phyloP scores from a whole-genome alignment of 2,888 invertebrate genomes.

The Allophyes oxyacanthae region DNA sequence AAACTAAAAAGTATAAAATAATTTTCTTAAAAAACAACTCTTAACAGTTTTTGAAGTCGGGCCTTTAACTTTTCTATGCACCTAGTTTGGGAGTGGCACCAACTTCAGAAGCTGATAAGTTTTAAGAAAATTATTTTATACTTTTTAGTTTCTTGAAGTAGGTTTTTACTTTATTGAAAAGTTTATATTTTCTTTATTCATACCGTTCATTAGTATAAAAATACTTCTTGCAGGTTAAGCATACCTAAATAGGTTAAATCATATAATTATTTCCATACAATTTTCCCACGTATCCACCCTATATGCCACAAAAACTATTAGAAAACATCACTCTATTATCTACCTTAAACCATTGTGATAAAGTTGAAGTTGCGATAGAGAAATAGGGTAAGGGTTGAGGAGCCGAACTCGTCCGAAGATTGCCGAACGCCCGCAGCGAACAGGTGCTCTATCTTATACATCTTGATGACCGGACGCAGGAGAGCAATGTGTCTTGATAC shows the following conservation, averaged over 20 bases:
- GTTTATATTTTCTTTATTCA: too few species aligned
- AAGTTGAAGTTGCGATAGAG: conserved; percentile 11
- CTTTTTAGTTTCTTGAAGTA: too few species aligned
- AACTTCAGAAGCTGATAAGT: too few species aligned
- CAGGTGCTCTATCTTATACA: conserved; percentile 79
- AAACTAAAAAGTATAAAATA: too few species aligned
- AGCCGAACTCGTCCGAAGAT: conserved; percentile 64
- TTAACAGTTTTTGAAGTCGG: too few species aligned
- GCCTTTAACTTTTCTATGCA: too few species aligned
- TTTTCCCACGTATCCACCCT: conserved; percentile 56
- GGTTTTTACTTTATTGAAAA: too few species aligned
- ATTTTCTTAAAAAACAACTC: too few species aligned
- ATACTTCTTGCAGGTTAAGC: conserved; percentile 11
- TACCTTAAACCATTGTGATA: conserved; percentile 8
- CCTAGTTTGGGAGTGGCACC: too few species aligned
- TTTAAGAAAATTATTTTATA: too few species aligned
- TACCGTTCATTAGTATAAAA: not conserved
- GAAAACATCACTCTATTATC: conserved; percentile 6
- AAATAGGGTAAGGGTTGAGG: conserved; percentile 51
- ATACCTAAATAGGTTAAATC: conserved; percentile 25
- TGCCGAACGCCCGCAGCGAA: conserved; percentile 75
- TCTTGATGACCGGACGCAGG: conserved; percentile 80
- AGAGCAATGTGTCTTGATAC: conserved; percentile 64
- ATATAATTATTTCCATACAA: conserved; percentile 40
- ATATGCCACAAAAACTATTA: conserved; percentile 24